phyloP scores from a whole-genome alignment of 2,113 vertebrate species.

The Podarcis cretensis region DNA sequence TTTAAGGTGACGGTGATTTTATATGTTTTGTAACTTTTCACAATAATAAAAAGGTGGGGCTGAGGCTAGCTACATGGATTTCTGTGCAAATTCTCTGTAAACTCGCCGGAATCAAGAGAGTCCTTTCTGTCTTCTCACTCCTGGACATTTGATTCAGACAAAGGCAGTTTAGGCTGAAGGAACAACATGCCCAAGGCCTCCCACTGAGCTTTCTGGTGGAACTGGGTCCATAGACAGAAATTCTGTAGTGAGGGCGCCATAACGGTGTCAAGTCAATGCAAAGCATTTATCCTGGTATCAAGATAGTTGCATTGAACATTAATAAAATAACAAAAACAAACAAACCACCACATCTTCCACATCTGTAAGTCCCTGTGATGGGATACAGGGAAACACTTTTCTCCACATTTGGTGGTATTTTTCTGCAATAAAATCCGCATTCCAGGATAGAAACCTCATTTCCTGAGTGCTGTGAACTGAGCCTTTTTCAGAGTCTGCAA shows the following conservation, averaged over 20 bases:
- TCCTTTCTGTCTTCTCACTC: rapidly evolving
- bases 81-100: background rate
- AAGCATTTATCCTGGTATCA: background rate
- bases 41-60: conserved; percentile 21
- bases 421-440: too few species aligned
- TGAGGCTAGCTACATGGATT: background rate
- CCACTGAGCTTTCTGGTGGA: too few species aligned
- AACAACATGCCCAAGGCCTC: background rate
- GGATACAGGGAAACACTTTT: too few species aligned
- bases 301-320: too few species aligned
- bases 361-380: too few species aligned
- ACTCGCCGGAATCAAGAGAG: background rate
- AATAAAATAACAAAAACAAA: too few species aligned
- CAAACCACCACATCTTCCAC: too few species aligned
- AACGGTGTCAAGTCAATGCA: background rate
- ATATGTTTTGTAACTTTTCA: background rate
- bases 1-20: background rate
- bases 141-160: conserved; percentile 1
- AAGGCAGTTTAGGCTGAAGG: background rate
- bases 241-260: background rate
- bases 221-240: background rate
- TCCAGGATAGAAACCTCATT: too few species aligned
- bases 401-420: too few species aligned
- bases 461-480: too few species aligned
- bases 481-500: too few species aligned